phyloP scores from a whole-genome alignment of 2,888 invertebrate genomes.

The Leucoma salicis region DNA sequence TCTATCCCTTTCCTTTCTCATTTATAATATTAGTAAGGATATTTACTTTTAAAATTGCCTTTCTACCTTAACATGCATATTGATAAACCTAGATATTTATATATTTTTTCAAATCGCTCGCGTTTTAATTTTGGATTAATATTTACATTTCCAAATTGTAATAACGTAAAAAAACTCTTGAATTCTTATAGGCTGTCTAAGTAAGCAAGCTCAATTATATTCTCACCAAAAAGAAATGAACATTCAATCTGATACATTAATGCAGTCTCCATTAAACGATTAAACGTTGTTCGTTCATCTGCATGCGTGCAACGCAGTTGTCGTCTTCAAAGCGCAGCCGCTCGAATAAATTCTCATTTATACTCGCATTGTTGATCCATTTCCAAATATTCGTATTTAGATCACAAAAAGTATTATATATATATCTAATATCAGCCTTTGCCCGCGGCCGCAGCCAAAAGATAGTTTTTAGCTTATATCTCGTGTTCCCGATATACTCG shows the following conservation, averaged over 20 bases:
- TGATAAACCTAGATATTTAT: no score
- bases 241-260: conserved; percentile 69
- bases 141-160: no score
- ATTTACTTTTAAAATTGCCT: no score
- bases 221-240: conserved; percentile 50
- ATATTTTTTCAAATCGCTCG: no score
- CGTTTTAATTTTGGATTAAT: no score
- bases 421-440: no score
- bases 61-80: no score
- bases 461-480: no score
- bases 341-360: conserved; percentile 67
- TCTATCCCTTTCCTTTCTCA: no score
- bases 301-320: conserved; percentile 64
- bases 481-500: no score
- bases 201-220: conserved; percentile 37
- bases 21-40: no score
- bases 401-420: conserved; percentile 26
- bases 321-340: conserved; percentile 67
- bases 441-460: no score
- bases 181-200: conserved; percentile 23
- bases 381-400: conserved; percentile 41
- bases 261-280: conserved; percentile 73
- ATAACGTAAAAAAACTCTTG: conserved; percentile 45
- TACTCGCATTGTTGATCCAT: conserved; percentile 37
- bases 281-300: conserved; percentile 72